Conservation (phyloP, 2,113 vertebrate species). For the Catagonus wagneri region DNA sequence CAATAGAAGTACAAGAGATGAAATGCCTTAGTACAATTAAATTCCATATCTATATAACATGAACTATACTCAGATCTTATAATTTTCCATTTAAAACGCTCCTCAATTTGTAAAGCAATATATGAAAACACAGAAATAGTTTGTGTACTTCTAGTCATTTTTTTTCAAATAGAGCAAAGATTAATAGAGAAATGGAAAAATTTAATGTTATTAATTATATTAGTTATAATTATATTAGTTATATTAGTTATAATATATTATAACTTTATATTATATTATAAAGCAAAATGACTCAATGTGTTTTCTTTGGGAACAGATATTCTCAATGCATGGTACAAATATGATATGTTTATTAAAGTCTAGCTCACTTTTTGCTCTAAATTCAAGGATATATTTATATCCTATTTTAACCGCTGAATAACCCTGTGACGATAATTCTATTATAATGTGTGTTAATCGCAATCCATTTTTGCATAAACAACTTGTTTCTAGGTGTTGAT, state of each 20-base stretch:
- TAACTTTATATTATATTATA: constrained; percentile 9
- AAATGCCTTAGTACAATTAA: not conserved
- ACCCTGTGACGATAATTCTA: not conserved
- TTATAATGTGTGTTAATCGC: not conserved
- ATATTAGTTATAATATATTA: too few relatives aligned
- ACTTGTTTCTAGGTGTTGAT: not conserved
- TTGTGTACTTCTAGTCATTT: not conserved
- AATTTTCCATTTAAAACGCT: not conserved
- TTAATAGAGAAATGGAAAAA: not conserved
- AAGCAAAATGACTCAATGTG: not conserved
- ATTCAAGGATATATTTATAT: not conserved
- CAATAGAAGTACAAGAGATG: not conserved
- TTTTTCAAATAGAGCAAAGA: not conserved
- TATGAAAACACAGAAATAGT: not conserved
- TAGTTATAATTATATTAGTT: too few relatives aligned
- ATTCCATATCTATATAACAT: not conserved
- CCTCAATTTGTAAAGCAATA: not conserved
- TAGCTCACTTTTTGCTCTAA: not conserved
- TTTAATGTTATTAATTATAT: not conserved
- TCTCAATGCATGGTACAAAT: not conserved
- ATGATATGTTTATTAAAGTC: not conserved
- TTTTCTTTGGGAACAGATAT: not conserved
- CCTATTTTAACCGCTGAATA: not conserved
- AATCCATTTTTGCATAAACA: not conserved
- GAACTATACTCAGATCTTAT: not conserved